Evolutionary conservation across 2,888 invertebrate species (phyloP), one percentile per base, ranked within the genome.

Genomic region (Ferrisia virgata): DNA sequence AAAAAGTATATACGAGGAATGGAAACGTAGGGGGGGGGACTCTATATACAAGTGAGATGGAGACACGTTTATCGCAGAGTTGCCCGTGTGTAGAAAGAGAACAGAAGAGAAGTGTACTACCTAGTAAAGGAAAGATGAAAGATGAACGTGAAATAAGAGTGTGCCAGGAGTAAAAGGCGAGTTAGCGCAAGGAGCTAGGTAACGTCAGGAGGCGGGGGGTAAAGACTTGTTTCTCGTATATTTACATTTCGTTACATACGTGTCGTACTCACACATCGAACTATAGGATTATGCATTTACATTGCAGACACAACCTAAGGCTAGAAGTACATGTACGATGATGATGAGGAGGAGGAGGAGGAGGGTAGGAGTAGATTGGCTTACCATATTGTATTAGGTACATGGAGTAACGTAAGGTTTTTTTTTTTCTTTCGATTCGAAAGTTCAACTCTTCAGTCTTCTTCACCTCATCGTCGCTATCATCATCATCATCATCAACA

Each of bases 171-270:
- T n/a, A n/a, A n/a, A n/a, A n/a, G n/a, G n/a, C n/a, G n/a, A n/a
- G n/a, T n/a, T n/a, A n/a, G n/a, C n/a, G n/a, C 40, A 11, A 40
- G 53, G 18, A 18, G n/a, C 8, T 22, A 1, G 22, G 22, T n/a
- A 2, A 3, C 13, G 15, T 15, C 13, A 15, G 15, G 28, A 31
- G 31, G 2, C 6, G 69, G 3, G 1, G 69, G 69, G 69, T 31
- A 28, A 69, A 28, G 69, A 69, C 31, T 69, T 15, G 69, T 69
- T 69, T 69, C 22, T 76, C 36, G 72, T 76, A 64, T 64, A 76
- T 76, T 76, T 76, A 76, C 72, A 76, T 76, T 76, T 33, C 33
- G 72, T 72, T 72, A 33, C 72, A n/a, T 72, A 43, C 43, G 43
- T 43, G 43, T 43, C 13, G n/a, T 43, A 18, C 25, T 11, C 25